Conservation (phyloP, 2,797 vertebrate genomes). For the Tapera naevia region DNA sequence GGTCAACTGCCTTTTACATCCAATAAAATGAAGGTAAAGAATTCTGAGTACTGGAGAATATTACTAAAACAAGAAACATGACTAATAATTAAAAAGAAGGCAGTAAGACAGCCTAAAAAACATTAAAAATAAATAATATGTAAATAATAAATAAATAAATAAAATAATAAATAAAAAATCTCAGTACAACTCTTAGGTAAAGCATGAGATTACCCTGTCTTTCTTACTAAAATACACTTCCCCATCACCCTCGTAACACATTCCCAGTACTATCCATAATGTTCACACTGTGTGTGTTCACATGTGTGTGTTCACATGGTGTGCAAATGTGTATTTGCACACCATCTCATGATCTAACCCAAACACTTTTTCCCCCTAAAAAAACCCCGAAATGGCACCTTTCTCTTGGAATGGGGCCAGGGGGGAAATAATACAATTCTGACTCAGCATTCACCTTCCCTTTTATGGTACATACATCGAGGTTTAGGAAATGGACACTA, state of each 20-base stretch:
- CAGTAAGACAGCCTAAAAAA: too few relatives aligned
- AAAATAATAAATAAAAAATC: too few relatives aligned
- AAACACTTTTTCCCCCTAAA: background rate
- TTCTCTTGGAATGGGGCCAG: background rate
- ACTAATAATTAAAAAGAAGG: background rate
- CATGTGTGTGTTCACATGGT: too few relatives aligned
- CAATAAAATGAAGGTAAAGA: background rate
- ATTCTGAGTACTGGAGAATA: background rate
- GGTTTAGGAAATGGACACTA: background rate
- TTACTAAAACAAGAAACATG: background rate
- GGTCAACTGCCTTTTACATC: background rate
- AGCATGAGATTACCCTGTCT: background rate
- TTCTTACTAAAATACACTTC: background rate
- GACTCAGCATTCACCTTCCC: background rate
- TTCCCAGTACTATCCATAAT: background rate
- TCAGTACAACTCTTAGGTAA: background rate
- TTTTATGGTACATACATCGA: background rate
- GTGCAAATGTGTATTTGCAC: background rate
- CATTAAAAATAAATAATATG: too few relatives aligned
- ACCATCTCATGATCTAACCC: background rate
- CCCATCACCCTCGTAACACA: background rate
- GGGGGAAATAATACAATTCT: background rate
- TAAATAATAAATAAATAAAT: too few relatives aligned
- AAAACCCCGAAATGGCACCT: background rate
- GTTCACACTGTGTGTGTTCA: too few relatives aligned